Percentiles rank a stretch among this genome's conserved stretches.
phyloP scores from a whole-genome alignment of 2,888 invertebrate genomes.

The Drosophila nigricruria region DNA sequence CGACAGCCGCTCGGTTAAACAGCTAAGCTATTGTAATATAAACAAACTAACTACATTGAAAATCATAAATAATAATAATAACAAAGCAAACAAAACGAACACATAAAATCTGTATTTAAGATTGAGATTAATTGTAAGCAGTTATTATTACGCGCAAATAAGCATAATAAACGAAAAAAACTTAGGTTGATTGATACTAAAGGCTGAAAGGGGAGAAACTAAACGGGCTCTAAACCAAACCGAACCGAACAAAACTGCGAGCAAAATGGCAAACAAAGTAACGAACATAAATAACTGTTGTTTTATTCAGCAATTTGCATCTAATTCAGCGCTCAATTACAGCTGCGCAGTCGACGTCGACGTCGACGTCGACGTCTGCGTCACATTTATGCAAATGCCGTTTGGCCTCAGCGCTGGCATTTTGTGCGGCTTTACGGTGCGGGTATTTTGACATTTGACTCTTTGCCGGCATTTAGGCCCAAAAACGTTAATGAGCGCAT shows the following conservation, averaged over 20 bases:
- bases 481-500: constrained; percentile 68
- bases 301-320: constrained; percentile 76
- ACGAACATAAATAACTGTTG: constrained; percentile 74
- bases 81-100: constrained; percentile 10
- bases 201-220: constrained; percentile 13
- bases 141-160: constrained; percentile 71
- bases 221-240: constrained; percentile 2
- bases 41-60: constrained; percentile 47
- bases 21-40: constrained; percentile 64
- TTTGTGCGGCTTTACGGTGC: constrained; percentile 50
- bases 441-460: constrained; percentile 50
- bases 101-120: constrained; percentile 58
- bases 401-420: constrained; percentile 50
- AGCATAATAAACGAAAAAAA: constrained; percentile 49
- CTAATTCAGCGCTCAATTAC: constrained; percentile 74
- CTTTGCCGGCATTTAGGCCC: constrained; percentile 53
- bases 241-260: constrained; percentile 30
- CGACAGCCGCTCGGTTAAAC: constrained; percentile 33
- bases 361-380: constrained; percentile 5
- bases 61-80: constrained; percentile 38
- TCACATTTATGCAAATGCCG: constrained; percentile 62
- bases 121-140: constrained; percentile 71
- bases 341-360: constrained; percentile 33
- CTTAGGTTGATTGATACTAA: constrained; percentile 55
- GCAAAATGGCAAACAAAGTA: constrained; percentile 52